Conservation (phyloP, 2,888 invertebrate genomes). For the Atethmia centrago region DNA sequence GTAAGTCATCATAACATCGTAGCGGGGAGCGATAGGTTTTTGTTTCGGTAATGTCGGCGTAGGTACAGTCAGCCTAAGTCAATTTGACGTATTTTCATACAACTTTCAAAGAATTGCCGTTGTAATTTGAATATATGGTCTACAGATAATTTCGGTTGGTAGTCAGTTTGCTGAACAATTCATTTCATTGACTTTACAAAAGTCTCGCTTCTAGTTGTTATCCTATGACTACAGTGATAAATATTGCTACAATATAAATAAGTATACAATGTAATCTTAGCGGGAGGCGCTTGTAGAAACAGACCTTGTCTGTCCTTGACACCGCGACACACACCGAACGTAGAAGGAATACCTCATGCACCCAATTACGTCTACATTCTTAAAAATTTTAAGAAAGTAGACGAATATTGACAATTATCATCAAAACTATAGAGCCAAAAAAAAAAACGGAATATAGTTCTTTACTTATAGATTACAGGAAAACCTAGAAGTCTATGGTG, state of each 20-base stretch:
- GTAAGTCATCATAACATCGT: not conserved
- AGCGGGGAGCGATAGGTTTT: too few species aligned
- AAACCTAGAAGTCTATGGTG: too few species aligned
- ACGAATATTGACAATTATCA: too few species aligned
- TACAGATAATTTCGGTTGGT: not conserved
- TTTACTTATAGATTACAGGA: too few species aligned
- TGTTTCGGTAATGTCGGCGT: not conserved
- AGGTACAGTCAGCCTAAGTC: not conserved
- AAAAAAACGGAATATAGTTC: too few species aligned
- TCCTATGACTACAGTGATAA: slow-evolving; percentile 16
- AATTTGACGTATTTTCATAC: not conserved
- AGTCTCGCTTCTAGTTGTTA: slow-evolving; percentile 16
- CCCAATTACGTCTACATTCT: not conserved
- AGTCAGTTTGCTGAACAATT: too few species aligned
- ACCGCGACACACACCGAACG: slow-evolving; percentile 37
- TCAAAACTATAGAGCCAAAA: too few species aligned
- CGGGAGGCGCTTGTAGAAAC: slow-evolving; percentile 8
- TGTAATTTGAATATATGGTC: not conserved
- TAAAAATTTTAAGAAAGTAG: too few species aligned
- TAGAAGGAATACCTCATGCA: slow-evolving; percentile 26
- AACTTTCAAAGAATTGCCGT: not conserved
- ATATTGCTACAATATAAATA: slow-evolving; percentile 42
- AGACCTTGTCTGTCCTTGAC: slow-evolving; percentile 64
- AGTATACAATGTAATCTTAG: slow-evolving; percentile 38
- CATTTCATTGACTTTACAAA: not conserved